Conservation (phyloP, 2,888 invertebrate genomes). For the Halocaridina rubra region DNA sequence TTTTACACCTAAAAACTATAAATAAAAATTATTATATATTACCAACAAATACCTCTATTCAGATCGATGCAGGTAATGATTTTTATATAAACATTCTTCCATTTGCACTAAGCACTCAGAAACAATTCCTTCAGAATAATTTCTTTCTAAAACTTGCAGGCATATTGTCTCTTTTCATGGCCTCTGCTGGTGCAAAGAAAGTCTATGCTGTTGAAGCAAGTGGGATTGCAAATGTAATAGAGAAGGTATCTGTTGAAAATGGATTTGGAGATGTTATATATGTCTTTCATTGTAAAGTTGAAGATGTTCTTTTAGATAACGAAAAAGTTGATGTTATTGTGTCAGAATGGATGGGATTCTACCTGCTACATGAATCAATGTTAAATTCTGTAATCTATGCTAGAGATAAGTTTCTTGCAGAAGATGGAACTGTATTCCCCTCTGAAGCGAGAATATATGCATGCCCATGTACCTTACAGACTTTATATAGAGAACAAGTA, state of each 20-base stretch:
- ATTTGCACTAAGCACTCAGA: neutral
- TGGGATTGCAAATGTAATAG: conserved; percentile 75
- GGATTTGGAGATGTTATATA: conserved; percentile 74
- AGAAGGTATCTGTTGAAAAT: conserved; percentile 79
- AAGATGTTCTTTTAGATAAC: conserved; percentile 76
- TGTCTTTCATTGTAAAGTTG: conserved; percentile 81
- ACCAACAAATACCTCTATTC: neutral
- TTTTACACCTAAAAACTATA: neutral
- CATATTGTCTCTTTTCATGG: conserved; percentile 89
- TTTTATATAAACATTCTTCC: neutral
- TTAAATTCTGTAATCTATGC: conserved; percentile 87
- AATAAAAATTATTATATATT: neutral
- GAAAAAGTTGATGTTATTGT: conserved; percentile 88
- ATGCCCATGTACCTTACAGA: conserved; percentile 72
- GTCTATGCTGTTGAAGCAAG: conserved; percentile 90
- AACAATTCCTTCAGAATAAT: neutral
- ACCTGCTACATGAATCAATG: conserved; percentile 95
- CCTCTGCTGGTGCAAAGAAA: conserved; percentile 87
- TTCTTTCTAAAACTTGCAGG: conserved; percentile 70
- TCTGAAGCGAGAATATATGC: conserved; percentile 78
- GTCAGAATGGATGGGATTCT: conserved; percentile 99
- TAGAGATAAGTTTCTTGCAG: conserved; percentile 73
- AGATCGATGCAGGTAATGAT: neutral
- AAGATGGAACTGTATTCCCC: conserved; percentile 80
- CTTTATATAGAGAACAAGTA: conserved; percentile 66